A percentile compares a stretch with the other conserved stretches of the same genome.
These are phyloP conservation scores for Leptinotarsa undecemlineata DNA, from an alignment of 1,140 invertebrate species.

Conservation along the genomic window DNA sequence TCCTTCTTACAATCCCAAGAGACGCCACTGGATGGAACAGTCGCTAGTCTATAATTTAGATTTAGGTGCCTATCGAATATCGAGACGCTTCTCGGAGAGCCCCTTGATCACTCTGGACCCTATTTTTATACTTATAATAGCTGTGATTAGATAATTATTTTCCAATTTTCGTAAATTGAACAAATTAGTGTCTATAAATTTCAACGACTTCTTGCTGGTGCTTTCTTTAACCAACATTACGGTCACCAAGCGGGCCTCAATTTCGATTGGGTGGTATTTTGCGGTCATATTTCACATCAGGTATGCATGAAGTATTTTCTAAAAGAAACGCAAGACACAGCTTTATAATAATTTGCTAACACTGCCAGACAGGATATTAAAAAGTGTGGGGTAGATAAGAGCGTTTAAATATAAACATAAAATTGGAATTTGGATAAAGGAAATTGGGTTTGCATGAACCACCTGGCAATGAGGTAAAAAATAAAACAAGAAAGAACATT, in stretches of 20 bases:
- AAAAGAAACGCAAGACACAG: background rate
- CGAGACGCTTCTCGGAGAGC: constrained; percentile 1
- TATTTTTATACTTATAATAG: constrained; percentile 9
- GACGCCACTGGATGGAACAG: background rate
- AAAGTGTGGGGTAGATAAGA: no score
- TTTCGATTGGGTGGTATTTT: background rate
- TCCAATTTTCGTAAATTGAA: constrained; percentile 8
- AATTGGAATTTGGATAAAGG: no score
- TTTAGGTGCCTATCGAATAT: background rate
- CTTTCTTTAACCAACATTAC: background rate
- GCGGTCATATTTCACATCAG: background rate
- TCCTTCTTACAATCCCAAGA: no score
- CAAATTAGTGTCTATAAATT: constrained; percentile 6
- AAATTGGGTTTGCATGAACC: no score
- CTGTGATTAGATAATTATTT: constrained; percentile 8
- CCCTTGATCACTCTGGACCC: background rate
- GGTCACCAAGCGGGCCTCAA: background rate
- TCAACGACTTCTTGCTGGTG: background rate
- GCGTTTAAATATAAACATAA: no score
- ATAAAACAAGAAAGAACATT: no score
- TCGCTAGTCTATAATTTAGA: background rate
- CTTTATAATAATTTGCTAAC: background rate
- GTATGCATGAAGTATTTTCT: background rate
- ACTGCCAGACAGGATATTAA: no score
- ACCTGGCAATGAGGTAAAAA: no score